Evolutionary conservation across 2,113 vertebrate species (phyloP).

Genomic region (Brachypodius melanocephalos): DNA sequence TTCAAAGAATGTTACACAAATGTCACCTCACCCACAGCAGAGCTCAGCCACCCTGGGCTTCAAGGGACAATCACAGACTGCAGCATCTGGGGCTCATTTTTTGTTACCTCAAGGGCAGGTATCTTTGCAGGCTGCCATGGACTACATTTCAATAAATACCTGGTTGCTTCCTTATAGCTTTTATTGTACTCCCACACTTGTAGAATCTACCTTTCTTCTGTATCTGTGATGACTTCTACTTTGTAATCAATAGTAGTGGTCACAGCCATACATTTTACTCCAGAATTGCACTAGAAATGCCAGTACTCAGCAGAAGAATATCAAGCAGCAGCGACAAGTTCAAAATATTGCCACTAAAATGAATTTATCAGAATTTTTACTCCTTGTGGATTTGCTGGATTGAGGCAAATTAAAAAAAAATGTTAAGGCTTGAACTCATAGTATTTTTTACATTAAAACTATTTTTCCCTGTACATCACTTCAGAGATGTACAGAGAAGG

Average conservation of each 20-base stretch:
- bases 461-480: not conserved
- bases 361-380: not conserved
- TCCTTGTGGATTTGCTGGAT: not conserved
- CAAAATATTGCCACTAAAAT: not conserved
- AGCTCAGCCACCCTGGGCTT: not conserved
- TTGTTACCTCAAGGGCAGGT: not conserved
- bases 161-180: not conserved
- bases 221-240: not conserved
- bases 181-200: not conserved
- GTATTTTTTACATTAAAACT: not conserved
- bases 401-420: not conserved
- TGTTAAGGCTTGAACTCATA: not conserved
- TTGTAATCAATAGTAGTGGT: not conserved
- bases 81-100: not conserved
- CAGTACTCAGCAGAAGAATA: not conserved
- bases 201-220: not conserved
- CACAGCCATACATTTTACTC: not conserved
- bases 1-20: rapidly evolving
- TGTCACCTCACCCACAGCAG: not conserved
- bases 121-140: not conserved
- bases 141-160: not conserved
- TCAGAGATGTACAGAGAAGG: not conserved
- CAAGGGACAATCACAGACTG: not conserved
- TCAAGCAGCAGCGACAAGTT: not conserved
- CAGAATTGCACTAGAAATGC: not conserved